Base-by-base conservation (phyloP, 1,140 invertebrate genomes). In the Wasmannia auropunctata region DNA sequence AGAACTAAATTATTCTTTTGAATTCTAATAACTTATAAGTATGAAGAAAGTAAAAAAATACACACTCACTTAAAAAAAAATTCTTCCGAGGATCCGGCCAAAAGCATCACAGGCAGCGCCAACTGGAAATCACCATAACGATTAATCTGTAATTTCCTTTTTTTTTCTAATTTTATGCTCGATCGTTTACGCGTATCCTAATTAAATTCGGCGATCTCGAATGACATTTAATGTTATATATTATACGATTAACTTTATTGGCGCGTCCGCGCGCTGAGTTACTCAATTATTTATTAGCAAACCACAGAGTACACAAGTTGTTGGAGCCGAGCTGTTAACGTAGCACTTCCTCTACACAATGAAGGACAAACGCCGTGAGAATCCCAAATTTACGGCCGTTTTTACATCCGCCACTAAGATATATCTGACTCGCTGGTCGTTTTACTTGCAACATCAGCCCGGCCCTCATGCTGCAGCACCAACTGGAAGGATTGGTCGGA, bases 371-470 rank as follows among this genome's bases (percentile, higher is more conserved):
- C 5, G 0, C 54, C 11, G 6, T 46, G 37, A 49, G n/a, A 1
- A 19, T 31, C 25, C 7, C 3, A 14, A 51, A 37, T 69, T 69
- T 22, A 22, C 54, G 14, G 11, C 14, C 25, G 34, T 40, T 28
- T 37, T 51, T 79, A 65, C n/a, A 49, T n/a, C n/a, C 16, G 60
- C 14, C 46, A 63, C 51, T 16, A 37, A 70, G n/a, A 11, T 70
- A 11, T 70, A 72, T 83, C n/a, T 46, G 14, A 28, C 6, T n/a
- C 19, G 22, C 3, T 40, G 25, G 4, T 31, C 37, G 74, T 56
- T 88, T 88, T 89, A 89, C 88, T 89, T 89, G 88, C 22, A 83
- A 70, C 31, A 86, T 56, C 10, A 69, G 54, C 51, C 72, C 25
- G 3, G 22, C 77, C 70, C 28, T 88, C 88, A 88, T 89, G 46